Evolutionary conservation across 2,888 invertebrate genomes (phyloP).

Genomic region (Caradrina kadenii): DNA sequence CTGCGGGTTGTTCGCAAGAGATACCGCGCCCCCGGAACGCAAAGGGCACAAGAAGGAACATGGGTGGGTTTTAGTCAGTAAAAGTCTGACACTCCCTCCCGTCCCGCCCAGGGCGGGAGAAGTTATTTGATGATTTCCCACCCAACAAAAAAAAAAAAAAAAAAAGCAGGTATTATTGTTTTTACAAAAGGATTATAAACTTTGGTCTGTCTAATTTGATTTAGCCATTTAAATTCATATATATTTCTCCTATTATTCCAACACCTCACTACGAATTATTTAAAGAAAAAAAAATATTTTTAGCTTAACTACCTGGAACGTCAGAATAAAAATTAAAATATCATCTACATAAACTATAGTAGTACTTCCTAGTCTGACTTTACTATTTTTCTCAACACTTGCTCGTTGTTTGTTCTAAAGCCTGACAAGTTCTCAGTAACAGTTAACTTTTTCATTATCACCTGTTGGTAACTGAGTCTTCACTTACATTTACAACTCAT

Average conservation of each 20-base stretch:
- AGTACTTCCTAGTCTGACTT: slow-evolving; percentile 30
- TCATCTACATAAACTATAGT: slow-evolving; percentile 12
- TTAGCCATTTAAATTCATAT: no score
- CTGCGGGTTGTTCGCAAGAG: no score
- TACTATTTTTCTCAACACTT: slow-evolving; percentile 25
- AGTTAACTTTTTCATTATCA: slow-evolving; percentile 65
- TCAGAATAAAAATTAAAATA: slow-evolving; percentile 3
- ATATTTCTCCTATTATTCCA: background rate
- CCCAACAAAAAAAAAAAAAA: no score
- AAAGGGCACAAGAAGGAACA: no score
- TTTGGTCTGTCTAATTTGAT: background rate
- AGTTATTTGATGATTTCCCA: no score
- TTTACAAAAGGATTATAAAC: no score
- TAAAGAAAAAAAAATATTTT: background rate
- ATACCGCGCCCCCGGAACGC: no score
- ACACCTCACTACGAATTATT: background rate
- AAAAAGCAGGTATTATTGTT: no score
- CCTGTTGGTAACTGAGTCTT: slow-evolving; percentile 59
- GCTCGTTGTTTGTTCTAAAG: slow-evolving; percentile 51
- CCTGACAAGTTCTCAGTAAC: slow-evolving; percentile 50
- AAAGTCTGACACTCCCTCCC: no score
- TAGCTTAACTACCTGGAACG: background rate
- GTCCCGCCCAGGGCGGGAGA: no score
- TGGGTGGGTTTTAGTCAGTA: no score
- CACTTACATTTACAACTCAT: slow-evolving; percentile 65